Conservation (phyloP, 2,888 invertebrate species). For the Petrolisthes cinctipes region DNA sequence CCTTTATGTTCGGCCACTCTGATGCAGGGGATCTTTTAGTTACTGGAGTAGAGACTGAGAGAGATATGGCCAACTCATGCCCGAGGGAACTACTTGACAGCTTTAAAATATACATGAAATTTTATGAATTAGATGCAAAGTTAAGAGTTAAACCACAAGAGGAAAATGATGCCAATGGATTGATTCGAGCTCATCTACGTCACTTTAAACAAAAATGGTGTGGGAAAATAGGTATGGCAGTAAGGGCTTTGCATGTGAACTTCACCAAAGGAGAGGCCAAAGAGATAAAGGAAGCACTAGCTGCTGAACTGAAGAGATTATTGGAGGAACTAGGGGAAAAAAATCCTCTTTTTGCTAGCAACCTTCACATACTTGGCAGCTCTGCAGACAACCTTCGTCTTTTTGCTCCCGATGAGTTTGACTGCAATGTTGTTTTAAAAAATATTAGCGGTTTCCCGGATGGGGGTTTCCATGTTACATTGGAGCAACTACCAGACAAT, state of each 20-base stretch:
- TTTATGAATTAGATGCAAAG: background rate
- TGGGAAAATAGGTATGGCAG: constrained; percentile 6
- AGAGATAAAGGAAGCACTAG: constrained; percentile 11
- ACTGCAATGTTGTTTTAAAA: constrained; percentile 31
- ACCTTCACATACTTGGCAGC: constrained; percentile 31
- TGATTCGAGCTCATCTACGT: background rate
- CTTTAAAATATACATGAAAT: constrained; percentile 19
- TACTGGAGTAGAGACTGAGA: background rate
- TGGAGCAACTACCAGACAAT: background rate
- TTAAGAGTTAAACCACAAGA: background rate
- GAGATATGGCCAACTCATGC: background rate
- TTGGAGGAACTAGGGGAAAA: background rate
- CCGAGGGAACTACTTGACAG: background rate
- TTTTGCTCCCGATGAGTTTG: constrained; percentile 38
- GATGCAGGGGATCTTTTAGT: background rate
- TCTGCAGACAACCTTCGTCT: constrained; percentile 35
- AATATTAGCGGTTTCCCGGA: constrained; percentile 21
- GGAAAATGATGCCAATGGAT: background rate
- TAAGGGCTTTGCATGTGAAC: constrained; percentile 11
- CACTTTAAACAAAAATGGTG: constrained; percentile 6
- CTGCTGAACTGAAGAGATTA: background rate
- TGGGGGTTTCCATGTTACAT: constrained; percentile 16
- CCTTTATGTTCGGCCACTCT: constrained; percentile 37
- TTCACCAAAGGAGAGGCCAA: constrained; percentile 28
- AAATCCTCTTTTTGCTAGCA: constrained; percentile 14